phyloP scores from a whole-genome alignment of 2,113 vertebrate genomes.

The Monopterus albus region DNA sequence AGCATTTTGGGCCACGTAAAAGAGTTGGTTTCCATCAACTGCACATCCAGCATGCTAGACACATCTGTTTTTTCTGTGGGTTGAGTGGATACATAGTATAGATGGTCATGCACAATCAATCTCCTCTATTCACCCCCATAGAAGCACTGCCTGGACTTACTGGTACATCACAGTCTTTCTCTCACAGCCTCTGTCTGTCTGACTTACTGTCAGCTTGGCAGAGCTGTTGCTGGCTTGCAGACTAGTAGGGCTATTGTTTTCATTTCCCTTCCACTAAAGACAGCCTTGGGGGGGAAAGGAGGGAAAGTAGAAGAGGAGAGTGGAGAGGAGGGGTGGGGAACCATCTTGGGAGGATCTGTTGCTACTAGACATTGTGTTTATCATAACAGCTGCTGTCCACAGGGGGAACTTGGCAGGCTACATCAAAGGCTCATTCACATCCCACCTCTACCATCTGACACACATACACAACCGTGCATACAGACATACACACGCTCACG shows the following conservation, averaged over 20 bases:
- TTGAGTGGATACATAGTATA: conserved; percentile 24
- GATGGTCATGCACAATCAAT: conserved; percentile 34
- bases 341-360: conserved; percentile 78
- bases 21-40: conserved; percentile 12
- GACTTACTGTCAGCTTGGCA: conserved; percentile 66
- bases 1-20: too few relatives aligned
- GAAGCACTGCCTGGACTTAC: too few relatives aligned
- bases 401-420: conserved; percentile 78
- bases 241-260: conserved; percentile 76
- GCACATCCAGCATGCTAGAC: conserved; percentile 16
- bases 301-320: conserved; percentile 43
- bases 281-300: conserved; percentile 57
- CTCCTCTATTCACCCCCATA: background rate
- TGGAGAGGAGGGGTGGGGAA: conserved; percentile 59
- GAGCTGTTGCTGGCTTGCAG: conserved; percentile 49
- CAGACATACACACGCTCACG: background rate
- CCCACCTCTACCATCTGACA: conserved; percentile 74
- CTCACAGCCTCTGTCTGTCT: conserved; percentile 40
- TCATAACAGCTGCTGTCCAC: conserved; percentile 82
- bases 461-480: conserved; percentile 33
- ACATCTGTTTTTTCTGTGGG: conserved; percentile 6
- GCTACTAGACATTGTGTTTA: conserved; percentile 80
- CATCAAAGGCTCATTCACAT: conserved; percentile 76
- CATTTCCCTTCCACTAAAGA: conserved; percentile 77
- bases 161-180: conserved; percentile 34